Conservation (phyloP, 2,888 invertebrate species). For the Baronia brevicornis region DNA sequence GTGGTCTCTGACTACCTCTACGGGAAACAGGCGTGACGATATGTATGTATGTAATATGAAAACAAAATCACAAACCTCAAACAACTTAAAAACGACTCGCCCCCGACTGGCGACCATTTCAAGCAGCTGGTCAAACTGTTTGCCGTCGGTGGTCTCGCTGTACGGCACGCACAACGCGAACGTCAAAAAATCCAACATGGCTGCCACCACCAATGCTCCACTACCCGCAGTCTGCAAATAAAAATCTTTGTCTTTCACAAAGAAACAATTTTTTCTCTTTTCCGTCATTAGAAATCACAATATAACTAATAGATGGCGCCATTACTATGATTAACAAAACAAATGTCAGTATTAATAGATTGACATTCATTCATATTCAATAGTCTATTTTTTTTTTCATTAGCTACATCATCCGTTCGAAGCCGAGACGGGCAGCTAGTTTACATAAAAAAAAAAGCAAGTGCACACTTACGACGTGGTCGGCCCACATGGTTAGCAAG, state of each 20-base stretch:
- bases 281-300: too few species aligned
- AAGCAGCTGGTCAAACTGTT: constrained; percentile 93
- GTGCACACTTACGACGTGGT: constrained; percentile 86
- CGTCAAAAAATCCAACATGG: constrained; percentile 98
- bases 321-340: too few species aligned
- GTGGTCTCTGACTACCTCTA: too few species aligned
- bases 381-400: too few species aligned
- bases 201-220: constrained; percentile 96
- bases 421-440: too few species aligned
- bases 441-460: too few species aligned
- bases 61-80: constrained; percentile 77
- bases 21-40: constrained; percentile 15
- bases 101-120: constrained; percentile 96
- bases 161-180: constrained; percentile 99
- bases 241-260: not conserved
- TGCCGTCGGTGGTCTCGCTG: constrained; percentile 98
- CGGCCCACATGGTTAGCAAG: constrained; percentile 94
- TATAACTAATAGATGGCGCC: too few species aligned
- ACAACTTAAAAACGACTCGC: constrained; percentile 91
- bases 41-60: constrained; percentile 3
- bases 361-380: too few species aligned
- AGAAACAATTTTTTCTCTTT: constrained; percentile 1
- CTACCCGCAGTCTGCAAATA: constrained; percentile 87
- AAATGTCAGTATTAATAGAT: too few species aligned
- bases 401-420: too few species aligned